A percentile compares a stretch with the other conserved stretches of the same genome.
These are phyloP conservation scores for Hipparchia sbordonii DNA, from an alignment of 2,888 invertebrate species.

Conservation along the genomic window DNA sequence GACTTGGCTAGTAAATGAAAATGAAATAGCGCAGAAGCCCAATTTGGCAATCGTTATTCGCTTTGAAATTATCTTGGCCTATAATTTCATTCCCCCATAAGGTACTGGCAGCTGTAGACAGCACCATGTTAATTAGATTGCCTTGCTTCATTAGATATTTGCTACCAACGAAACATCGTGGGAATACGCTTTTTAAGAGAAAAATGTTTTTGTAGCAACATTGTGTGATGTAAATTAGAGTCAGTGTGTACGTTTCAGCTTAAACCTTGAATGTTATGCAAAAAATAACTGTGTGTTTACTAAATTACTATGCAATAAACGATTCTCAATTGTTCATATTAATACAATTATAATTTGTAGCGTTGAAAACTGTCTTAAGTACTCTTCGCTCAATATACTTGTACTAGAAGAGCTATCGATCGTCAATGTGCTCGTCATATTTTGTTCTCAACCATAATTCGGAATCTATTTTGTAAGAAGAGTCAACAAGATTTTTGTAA, in stretches of 20 bases:
- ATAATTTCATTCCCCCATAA: slow-evolving; percentile 33
- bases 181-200: slow-evolving; percentile 26
- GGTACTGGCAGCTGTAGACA: slow-evolving; percentile 20
- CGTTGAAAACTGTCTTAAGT: not conserved
- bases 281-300: not conserved
- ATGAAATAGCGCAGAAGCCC: slow-evolving; percentile 23
- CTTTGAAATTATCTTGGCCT: slow-evolving; percentile 31
- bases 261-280: not conserved
- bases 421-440: too few relatives aligned
- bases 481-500: too few relatives aligned
- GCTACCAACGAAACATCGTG: slow-evolving; percentile 35
- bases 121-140: slow-evolving; percentile 36
- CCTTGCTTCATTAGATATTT: slow-evolving; percentile 35
- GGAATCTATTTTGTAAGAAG: too few relatives aligned
- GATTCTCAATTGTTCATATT: not conserved
- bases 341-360: not conserved
- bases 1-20: slow-evolving; percentile 13
- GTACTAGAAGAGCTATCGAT: too few relatives aligned
- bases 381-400: too few relatives aligned
- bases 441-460: too few relatives aligned
- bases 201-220: slow-evolving; percentile 4
- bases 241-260: not conserved
- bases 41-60: slow-evolving; percentile 30
- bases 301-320: too few relatives aligned
- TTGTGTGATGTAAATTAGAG: not conserved